Base-by-base conservation (phyloP, 2,113 vertebrate species). In the Mormoops blainvillei region DNA sequence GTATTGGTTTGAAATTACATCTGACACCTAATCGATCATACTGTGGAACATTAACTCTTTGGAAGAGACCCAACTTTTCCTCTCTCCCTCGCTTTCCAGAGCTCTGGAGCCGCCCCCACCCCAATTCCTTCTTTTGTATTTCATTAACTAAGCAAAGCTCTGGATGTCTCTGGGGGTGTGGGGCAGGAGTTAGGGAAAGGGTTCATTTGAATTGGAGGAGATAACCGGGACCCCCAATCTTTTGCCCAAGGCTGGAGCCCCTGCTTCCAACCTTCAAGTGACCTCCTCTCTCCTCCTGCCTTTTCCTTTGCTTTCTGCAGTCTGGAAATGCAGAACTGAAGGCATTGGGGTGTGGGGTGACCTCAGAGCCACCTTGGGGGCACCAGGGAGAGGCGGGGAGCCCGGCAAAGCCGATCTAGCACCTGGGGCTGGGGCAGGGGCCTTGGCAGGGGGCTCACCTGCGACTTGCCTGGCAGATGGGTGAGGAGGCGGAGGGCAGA, bases 21-120 rank as follows among this genome's bases (percentile, higher is more conserved):
- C 98, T 99, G 98, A 99, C 98, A 99, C 98, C 98, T 98, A 98
- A 99, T 99, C 98, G 98, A 99, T 99, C 98, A 99, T 99, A 98
- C 98, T 98, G 98, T 98, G 99, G 98, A 98, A 99, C 99, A 99
- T 99, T 99, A 99, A 99, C 98, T 99, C 98, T 99, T 98, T 99
- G 98, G 99, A 99, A 98, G 98, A 98, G 98, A 98, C 98, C 98
- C 98, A 99, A 98, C 98, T 98, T 98, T 95, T 97, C 96, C 98
- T 98, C 98, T 98, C 98, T 96, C 96, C 97, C 98, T 98, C 24
- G 97, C 92, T 98, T 98, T 96, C 97, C 97, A 97, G 93, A 5
- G 63, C 94, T 97, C 87, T 89, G 70, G 36, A 96, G 92, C 93
- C 92, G 48, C 76, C 96, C 94, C 95, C 96, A 92, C 87, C 84